Conservation (phyloP, 2,888 invertebrate species). For the Polymixis flavicincta region DNA sequence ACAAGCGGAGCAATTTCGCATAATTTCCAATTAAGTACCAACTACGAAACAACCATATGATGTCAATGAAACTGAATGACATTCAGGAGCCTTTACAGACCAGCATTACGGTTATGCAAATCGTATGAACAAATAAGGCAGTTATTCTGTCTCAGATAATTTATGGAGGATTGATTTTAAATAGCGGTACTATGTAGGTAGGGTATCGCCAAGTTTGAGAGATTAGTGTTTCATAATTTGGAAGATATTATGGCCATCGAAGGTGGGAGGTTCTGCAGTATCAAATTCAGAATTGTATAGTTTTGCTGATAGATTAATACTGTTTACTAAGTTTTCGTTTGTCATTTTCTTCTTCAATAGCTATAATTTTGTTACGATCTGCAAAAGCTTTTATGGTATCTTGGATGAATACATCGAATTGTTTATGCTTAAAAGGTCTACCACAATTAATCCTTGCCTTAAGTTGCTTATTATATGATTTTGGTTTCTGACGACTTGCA, state of each 20-base stretch:
- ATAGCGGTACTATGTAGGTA: conserved; percentile 28
- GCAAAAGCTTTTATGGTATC: not conserved
- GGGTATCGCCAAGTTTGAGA: conserved; percentile 3
- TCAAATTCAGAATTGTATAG: not conserved
- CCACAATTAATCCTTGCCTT: not conserved
- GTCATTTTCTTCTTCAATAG: not conserved
- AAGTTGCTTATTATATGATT: not conserved
- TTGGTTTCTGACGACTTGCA: not conserved
- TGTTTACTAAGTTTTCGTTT: not conserved
- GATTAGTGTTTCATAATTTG: conserved; percentile 7
- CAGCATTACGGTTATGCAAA: conserved; percentile 48
- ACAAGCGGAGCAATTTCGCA: conserved; percentile 19
- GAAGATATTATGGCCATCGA: not conserved
- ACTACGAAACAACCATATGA: conserved; percentile 18
- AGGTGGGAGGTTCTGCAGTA: not conserved
- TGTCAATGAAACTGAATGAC: conserved; percentile 38
- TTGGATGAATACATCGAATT: not conserved
- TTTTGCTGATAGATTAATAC: not conserved
- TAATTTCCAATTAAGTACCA: conserved; percentile 34
- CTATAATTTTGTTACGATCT: not conserved
- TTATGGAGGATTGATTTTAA: conserved; percentile 29
- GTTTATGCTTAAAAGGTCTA: not conserved
- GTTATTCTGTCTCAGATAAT: conserved; percentile 23
- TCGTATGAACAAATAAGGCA: conserved; percentile 36
- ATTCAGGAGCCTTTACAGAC: conserved; percentile 33